Evolutionary conservation across 2,797 vertebrate genomes (phyloP).

Genomic region (Remorina albescens): DNA sequence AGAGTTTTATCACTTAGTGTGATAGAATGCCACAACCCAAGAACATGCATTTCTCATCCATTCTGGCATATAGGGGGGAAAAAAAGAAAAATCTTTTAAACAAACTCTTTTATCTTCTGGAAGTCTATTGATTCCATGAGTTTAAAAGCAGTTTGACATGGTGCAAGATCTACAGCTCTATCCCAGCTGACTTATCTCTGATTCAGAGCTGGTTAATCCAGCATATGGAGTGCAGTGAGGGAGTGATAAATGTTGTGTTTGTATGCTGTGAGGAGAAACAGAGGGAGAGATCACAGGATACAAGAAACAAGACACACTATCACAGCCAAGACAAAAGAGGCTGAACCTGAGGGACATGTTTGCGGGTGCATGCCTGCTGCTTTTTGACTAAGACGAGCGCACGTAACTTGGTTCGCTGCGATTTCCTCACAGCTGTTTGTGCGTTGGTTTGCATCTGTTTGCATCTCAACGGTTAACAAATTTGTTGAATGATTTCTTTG

Average conservation of each 20-base stretch:
- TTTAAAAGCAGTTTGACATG: conserved; percentile 50
- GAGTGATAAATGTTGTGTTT: conserved; percentile 70
- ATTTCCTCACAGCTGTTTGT: conserved; percentile 1
- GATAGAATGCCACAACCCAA: conserved; percentile 2
- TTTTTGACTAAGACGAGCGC: conserved; percentile 41
- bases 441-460: not conserved
- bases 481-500: not conserved
- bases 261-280: conserved; percentile 58
- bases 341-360: conserved; percentile 70
- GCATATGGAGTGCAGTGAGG: conserved; percentile 55
- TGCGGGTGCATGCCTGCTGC: conserved; percentile 43
- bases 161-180: conserved; percentile 42
- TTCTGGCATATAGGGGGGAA: not conserved
- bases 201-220: conserved; percentile 64
- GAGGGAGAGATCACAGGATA: conserved; percentile 74
- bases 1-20: conserved; percentile 19
- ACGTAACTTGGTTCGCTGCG: not conserved
- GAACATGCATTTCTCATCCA: conserved; percentile 20
- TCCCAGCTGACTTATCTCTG: conserved; percentile 56
- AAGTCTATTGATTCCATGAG: conserved; percentile 54
- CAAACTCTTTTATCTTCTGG: conserved; percentile 31
- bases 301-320: conserved; percentile 65
- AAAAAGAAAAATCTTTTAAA: conserved; percentile 20
- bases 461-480: not conserved
- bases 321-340: conserved; percentile 67